Conservation (phyloP, 2,888 invertebrate species). For the Junonia oenone region DNA sequence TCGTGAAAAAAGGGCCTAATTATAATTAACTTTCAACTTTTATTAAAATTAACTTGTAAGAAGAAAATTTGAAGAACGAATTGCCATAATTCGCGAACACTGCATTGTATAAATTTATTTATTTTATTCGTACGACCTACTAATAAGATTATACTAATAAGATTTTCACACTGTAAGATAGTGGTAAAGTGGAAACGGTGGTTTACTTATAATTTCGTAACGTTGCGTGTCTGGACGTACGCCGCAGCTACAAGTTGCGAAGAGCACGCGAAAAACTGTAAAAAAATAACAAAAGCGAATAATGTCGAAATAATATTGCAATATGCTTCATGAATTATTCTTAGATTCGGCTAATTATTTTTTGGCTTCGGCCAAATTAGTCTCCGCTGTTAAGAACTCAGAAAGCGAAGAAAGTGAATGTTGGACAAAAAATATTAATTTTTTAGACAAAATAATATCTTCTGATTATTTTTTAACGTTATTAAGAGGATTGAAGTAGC, state of each 20-base stretch:
- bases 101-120: too few relatives aligned
- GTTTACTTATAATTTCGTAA: constrained; percentile 18
- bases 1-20: too few relatives aligned
- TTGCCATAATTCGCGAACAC: too few relatives aligned
- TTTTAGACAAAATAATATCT: too few relatives aligned
- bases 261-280: not conserved
- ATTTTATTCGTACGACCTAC: too few relatives aligned
- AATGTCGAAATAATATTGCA: not conserved
- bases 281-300: not conserved
- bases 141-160: too few relatives aligned
- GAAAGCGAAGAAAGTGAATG: constrained; percentile 3
- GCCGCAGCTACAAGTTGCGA: constrained; percentile 3
- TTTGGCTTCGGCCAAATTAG: not conserved
- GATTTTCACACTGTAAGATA: too few relatives aligned
- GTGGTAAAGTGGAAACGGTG: constrained; percentile 18
- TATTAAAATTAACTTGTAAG: too few relatives aligned
- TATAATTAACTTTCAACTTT: too few relatives aligned
- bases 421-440: not conserved
- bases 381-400: not conserved
- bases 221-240: constrained; percentile 18
- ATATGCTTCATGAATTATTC: not conserved
- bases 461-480: too few relatives aligned
- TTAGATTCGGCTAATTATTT: not conserved
- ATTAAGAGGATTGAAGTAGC: too few relatives aligned
- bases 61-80: too few relatives aligned